A percentile compares a stretch with the other conserved stretches of the same genome.
phyloP scores from a whole-genome alignment of 2,797 vertebrate genomes.

The Poliocrania exsul region DNA sequence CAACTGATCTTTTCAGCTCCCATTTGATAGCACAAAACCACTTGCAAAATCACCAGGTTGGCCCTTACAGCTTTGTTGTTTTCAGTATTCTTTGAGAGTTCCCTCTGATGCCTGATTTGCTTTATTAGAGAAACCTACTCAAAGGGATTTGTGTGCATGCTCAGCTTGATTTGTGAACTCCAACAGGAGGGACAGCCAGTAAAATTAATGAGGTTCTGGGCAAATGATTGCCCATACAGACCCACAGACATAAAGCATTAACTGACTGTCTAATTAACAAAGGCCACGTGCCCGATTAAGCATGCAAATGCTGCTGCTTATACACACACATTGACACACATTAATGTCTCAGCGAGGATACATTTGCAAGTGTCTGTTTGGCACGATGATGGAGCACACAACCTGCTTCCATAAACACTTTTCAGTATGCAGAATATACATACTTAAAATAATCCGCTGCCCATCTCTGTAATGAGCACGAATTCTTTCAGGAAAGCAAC shows the following conservation, averaged over 20 bases:
- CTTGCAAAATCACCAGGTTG: constrained; percentile 4
- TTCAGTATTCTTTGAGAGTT: constrained; percentile 39
- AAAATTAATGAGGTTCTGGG: constrained; percentile 72
- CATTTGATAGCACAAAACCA: background rate
- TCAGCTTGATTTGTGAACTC: constrained; percentile 70
- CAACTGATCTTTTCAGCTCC: background rate
- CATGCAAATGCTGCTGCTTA: constrained; percentile 44
- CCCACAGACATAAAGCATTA: constrained; percentile 66
- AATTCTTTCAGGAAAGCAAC: constrained; percentile 51
- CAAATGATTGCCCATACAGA: constrained; percentile 64
- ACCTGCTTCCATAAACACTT: constrained; percentile 38
- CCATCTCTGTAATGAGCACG: background rate
- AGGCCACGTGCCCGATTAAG: constrained; percentile 64
- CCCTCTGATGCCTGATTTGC: constrained; percentile 38
- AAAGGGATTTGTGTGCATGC: constrained; percentile 65
- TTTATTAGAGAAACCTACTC: constrained; percentile 62
- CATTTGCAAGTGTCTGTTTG: constrained; percentile 55
- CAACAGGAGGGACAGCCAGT: constrained; percentile 68
- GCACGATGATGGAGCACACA: constrained; percentile 19
- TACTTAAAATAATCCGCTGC: constrained; percentile 7
- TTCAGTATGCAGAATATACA: background rate
- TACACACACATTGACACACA: constrained; percentile 27
- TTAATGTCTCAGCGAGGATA: constrained; percentile 39
- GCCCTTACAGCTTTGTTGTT: constrained; percentile 7
- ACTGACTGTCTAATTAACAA: constrained; percentile 68